Percentiles rank a stretch among this genome's conserved stretches.
phyloP scores from a whole-genome alignment of 2,113 vertebrate genomes.

The Poicephalus gulielmi region DNA sequence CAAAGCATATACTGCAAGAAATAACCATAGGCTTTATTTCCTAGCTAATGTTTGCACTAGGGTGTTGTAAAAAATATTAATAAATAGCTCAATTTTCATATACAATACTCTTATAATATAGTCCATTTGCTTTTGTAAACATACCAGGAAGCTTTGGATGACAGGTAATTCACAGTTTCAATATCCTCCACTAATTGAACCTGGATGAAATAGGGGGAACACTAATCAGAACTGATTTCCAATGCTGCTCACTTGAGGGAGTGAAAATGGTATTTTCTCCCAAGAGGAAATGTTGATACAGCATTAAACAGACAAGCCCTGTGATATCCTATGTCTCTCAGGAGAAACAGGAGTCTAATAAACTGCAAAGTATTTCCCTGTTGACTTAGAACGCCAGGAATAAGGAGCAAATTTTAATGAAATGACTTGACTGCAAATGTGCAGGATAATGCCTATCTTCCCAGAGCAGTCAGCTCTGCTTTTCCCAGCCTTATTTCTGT shows the following conservation, averaged over 20 bases:
- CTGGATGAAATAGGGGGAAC: constrained; percentile 56
- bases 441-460: background rate
- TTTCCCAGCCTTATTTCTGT: background rate
- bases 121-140: constrained; percentile 63
- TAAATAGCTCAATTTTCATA: constrained; percentile 35
- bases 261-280: constrained; percentile 54
- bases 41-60: background rate
- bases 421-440: background rate
- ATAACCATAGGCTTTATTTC: background rate
- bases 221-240: constrained; percentile 74
- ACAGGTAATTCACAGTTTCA: constrained; percentile 72
- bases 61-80: constrained; percentile 39
- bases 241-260: constrained; percentile 59
- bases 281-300: constrained; percentile 28
- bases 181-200: constrained; percentile 75
- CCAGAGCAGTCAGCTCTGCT: background rate
- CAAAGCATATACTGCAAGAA: background rate
- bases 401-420: constrained; percentile 40
- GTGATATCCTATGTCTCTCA: constrained; percentile 15
- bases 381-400: constrained; percentile 35
- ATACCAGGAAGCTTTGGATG: constrained; percentile 50
- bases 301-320: constrained; percentile 55
- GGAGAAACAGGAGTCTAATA: constrained; percentile 31
- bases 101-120: constrained; percentile 51
- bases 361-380: constrained; percentile 25